phyloP scores from a whole-genome alignment of 1,140 invertebrate genomes.

The Macrobrachium rosenbergii region DNA sequence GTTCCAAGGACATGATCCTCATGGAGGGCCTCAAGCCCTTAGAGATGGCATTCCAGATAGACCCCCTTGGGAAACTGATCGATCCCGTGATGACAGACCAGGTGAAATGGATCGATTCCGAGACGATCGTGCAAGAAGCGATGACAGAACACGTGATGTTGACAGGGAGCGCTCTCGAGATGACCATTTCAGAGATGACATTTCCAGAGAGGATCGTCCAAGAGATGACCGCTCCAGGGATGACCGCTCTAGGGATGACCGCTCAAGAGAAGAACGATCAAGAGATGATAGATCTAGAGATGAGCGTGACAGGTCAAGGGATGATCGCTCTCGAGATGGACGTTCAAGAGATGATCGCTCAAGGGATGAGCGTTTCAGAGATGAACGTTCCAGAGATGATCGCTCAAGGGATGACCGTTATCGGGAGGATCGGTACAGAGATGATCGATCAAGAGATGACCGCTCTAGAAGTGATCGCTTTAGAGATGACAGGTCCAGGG shows the following conservation, averaged over 20 bases:
- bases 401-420: no score
- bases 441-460: no score
- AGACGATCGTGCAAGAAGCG: constrained; percentile 21
- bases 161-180: constrained; percentile 2
- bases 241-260: background rate
- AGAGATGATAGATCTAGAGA: constrained; percentile 34
- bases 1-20: constrained; percentile 47
- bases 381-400: no score
- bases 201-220: constrained; percentile 7
- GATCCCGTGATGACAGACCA: constrained; percentile 6
- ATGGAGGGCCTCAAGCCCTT: background rate
- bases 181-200: constrained; percentile 8
- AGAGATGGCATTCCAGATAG: constrained; percentile 38
- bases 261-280: constrained; percentile 15
- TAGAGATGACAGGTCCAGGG: constrained; percentile 3
- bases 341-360: background rate
- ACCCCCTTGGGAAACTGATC: constrained; percentile 34
- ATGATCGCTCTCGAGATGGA: background rate
- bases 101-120: constrained; percentile 42
- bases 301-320: constrained; percentile 1
- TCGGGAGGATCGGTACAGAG: no score
- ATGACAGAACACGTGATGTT: background rate
- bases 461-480: no score
- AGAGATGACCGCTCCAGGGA: background rate
- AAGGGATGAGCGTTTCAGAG: background rate